These are phyloP conservation scores for Salpingus planirostris DNA, from an alignment of 2,888 invertebrate genomes.

Conservation along the genomic window DNA sequence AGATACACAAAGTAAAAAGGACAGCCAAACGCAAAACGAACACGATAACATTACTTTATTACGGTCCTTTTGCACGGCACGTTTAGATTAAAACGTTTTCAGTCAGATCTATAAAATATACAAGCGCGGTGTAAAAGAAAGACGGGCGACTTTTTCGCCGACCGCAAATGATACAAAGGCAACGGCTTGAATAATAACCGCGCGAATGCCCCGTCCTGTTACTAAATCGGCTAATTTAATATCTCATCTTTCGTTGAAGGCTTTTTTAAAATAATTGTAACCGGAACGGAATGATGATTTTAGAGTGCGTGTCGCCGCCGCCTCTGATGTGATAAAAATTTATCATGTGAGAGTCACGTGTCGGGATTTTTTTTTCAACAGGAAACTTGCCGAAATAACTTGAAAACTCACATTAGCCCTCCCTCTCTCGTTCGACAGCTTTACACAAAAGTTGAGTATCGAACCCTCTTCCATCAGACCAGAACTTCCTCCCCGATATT, in stretches of 20 bases:
- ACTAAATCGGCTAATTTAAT: too few relatives aligned
- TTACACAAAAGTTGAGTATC: constrained; percentile 8
- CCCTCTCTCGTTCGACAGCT: constrained; percentile 3
- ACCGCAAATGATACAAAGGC: too few relatives aligned
- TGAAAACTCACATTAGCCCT: constrained; percentile 9
- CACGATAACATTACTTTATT: constrained; percentile 1
- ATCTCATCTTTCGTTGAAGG: not conserved
- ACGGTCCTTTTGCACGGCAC: constrained; percentile 1
- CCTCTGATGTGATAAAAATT: constrained; percentile 7
- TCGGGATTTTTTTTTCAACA: constrained; percentile 3
- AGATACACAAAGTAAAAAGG: constrained; percentile 3
- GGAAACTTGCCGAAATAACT: constrained; percentile 6
- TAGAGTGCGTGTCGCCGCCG: too few relatives aligned
- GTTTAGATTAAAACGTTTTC: constrained; percentile 4
- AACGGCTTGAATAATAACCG: too few relatives aligned
- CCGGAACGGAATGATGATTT: not conserved
- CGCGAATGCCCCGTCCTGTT: too few relatives aligned
- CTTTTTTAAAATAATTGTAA: not conserved
- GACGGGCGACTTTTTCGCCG: too few relatives aligned
- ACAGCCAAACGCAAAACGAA: constrained; percentile 3
- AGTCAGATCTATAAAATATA: constrained; percentile 2
- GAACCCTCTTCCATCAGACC: constrained; percentile 2
- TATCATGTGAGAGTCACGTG: constrained; percentile 10
- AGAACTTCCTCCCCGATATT: too few relatives aligned
- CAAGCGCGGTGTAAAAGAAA: too few relatives aligned